Base-by-base conservation (phyloP, 2,888 invertebrate genomes). In the Lasioglossum calceatum region DNA sequence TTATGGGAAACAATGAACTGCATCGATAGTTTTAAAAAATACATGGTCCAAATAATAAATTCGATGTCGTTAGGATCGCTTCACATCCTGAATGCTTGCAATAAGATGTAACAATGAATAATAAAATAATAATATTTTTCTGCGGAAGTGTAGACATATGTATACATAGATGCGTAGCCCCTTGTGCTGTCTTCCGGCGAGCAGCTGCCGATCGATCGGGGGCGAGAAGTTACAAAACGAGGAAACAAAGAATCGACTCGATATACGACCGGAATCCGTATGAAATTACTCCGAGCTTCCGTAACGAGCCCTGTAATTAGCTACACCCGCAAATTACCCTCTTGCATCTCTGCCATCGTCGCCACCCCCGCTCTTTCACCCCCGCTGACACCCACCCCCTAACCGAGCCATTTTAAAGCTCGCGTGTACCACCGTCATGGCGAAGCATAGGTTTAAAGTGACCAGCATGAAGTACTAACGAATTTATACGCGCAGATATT, bases 271-370 rank as follows among this genome's bases (percentile, higher is more conserved):
- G 36, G 88, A 89, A 92, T 89, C 81, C 86, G 88, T 85, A 87
- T 87, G 77, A 85, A 92, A 92, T 92, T 91, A 92, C 92, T 90
- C 88, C 83, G 79, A 87, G 87, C 86, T 90, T 86, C 87, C 88
- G 90, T 92, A 92, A 92, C 89, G 91, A 92, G 89, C 85, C 87
- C 89, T 90, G 92, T 92, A 93, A 93, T 93, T 93, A 93, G 91
- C 92, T 91, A 87, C 88, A 87, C 87, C 89, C 90, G 89, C 92
- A 93, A 93, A 93, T 92, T 92, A 89, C 89, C 87, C 74, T 79
- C 79, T 73, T 74, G 82, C 74, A 54, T 77, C 71, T 77, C 73
- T 81, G 64, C 85, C 73, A 50, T n/a, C 72, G 54, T 54, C 71
- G 75, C 61, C 8, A 61, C n/a, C 82, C 61, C 64, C 32, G 27